Conservation (phyloP, 53 echinoderm and acorn worm genomes). For the Henricia sp. region DNA sequence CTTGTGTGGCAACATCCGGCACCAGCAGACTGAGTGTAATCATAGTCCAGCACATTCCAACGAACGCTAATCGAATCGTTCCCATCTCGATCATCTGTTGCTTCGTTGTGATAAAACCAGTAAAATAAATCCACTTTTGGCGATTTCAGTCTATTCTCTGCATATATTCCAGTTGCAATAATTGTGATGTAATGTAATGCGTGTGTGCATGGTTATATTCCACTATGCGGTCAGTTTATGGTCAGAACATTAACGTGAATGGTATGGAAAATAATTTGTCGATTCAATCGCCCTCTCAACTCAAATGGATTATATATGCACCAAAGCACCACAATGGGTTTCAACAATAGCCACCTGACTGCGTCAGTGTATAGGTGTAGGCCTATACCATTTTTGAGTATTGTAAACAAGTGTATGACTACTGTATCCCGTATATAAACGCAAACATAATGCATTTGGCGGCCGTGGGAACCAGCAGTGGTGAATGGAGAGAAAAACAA, state of each 20-base stretch:
- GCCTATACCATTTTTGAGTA: not conserved
- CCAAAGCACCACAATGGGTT: not conserved
- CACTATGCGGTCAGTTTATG: too few relatives aligned
- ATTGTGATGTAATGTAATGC: too few relatives aligned
- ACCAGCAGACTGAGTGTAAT: not conserved
- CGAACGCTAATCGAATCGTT: too few relatives aligned
- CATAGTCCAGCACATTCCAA: too few relatives aligned
- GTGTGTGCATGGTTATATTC: too few relatives aligned
- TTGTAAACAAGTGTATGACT: not conserved
- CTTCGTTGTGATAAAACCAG: too few relatives aligned
- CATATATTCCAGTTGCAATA: too few relatives aligned
- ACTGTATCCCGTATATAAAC: not conserved
- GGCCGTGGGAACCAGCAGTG: slow-evolving; percentile 7
- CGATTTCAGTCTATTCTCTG: too few relatives aligned
- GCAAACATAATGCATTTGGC: too few relatives aligned
- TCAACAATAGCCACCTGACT: not conserved
- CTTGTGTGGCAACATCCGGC: not conserved
- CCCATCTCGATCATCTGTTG: not conserved
- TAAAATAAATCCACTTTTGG: too few relatives aligned
- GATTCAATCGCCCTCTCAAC: not conserved
- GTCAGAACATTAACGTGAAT: too few relatives aligned
- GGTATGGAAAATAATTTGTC: not conserved
- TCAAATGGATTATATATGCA: slow-evolving; percentile 3
- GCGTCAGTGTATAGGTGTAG: not conserved
- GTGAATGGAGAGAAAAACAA: not conserved